Conservation (phyloP, 2,113 vertebrate species). For the Mirounga angustirostris region DNA sequence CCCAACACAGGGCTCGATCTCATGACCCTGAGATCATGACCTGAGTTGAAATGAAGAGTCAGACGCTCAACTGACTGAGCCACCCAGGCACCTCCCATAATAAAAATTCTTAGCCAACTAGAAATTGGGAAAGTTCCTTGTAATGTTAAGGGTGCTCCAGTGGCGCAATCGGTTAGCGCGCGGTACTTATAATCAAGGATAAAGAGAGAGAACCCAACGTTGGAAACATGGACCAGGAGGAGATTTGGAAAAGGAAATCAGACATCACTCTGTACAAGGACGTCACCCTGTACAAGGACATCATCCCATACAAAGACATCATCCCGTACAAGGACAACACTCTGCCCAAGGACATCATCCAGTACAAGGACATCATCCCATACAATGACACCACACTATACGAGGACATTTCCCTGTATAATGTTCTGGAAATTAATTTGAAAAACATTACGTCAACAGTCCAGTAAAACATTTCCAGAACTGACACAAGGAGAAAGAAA, state of each 20-base stretch:
- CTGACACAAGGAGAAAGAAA: not conserved
- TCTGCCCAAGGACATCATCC: not conserved
- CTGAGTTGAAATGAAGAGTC: not conserved
- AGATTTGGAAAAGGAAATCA: not conserved
- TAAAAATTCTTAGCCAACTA: not conserved
- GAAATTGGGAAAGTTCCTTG: not conserved
- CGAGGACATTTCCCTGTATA: not conserved
- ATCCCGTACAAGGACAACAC: not conserved
- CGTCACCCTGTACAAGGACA: not conserved
- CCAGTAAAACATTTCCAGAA: not conserved
- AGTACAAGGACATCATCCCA: not conserved
- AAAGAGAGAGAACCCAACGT: not conserved
- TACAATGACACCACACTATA: not conserved
- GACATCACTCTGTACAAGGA: not conserved
- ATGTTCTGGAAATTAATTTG: not conserved
- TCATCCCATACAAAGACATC: not conserved
- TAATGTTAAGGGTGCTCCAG: too few species aligned
- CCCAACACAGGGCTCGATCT: accelerated
- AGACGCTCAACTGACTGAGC: not conserved
- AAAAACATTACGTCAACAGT: not conserved
- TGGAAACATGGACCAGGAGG: not conserved
- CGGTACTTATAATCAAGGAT: not conserved
- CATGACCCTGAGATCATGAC: not conserved
- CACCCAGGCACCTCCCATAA: not conserved
- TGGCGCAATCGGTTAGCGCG: too few species aligned